phyloP scores from a whole-genome alignment of 1,140 invertebrate genomes.

The Oedothorax gibbosus region DNA sequence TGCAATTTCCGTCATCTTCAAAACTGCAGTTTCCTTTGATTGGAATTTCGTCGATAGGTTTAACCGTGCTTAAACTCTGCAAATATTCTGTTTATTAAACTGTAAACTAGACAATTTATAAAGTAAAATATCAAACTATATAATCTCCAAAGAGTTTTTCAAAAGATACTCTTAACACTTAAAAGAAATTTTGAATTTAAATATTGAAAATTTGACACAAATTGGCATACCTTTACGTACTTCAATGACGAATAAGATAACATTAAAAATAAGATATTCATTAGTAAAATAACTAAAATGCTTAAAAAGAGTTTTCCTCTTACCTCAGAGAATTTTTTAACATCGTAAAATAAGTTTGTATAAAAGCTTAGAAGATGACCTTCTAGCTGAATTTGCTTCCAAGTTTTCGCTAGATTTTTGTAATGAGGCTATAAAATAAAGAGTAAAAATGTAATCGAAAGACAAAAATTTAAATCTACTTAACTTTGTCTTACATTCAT shows the following conservation, averaged over 20 bases:
- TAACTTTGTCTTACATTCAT: background rate
- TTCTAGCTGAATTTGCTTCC: constrained; percentile 41
- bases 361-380: constrained; percentile 41
- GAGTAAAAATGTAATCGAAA: background rate
- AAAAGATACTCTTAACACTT: too few species aligned
- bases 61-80: background rate
- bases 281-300: too few species aligned
- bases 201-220: too few species aligned
- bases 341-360: constrained; percentile 26
- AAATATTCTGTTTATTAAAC: background rate
- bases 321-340: constrained; percentile 37
- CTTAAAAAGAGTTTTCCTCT: background rate
- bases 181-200: too few species aligned
- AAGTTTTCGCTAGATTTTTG: constrained; percentile 24
- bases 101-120: too few species aligned
- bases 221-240: too few species aligned
- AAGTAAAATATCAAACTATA: too few species aligned
- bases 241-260: too few species aligned
- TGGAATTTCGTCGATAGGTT: background rate
- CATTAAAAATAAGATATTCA: too few species aligned
- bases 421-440: constrained; percentile 25
- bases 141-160: too few species aligned
- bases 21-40: background rate
- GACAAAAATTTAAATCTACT: background rate
- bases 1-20: background rate